Evolutionary conservation across 1,140 invertebrate species (phyloP), one percentile per base, ranked within the genome.

Genomic region (Pantala flavescens): DNA sequence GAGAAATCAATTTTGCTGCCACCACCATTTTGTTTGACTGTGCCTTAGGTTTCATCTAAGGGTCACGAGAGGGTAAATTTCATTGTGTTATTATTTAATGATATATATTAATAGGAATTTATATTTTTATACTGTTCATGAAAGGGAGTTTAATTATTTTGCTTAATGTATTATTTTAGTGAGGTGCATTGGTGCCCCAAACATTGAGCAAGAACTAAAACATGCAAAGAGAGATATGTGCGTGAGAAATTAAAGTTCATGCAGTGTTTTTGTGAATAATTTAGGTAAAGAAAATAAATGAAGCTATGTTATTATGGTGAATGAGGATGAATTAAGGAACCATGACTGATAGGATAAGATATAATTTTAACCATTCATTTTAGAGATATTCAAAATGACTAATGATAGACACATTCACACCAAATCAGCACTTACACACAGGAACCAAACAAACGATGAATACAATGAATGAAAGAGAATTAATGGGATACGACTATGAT

Each of bases 171-270:
- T 21, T 5, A 63, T 63, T 63, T 63, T 19, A 63, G 14, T 63
- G 49, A 63, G 49, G 49, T 63, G 49, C 49, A 63, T 63, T 63
- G 49, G 49, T 63, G 49, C 49, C 49, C 49, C 49, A 19, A 63
- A 63, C 49, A 63, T 19, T 63, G 49, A 63, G 49, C 49, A 63
- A 63, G 16, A 63, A 19, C 49, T 63, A 63, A 21, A 19, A 16
- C 49, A 63, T 63, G 49, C 49, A 63, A 21, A 63, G 49, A 63
- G 49, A 63, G 49, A 63, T 63, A 63, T 63, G 49, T 63, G 49
- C 49, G n/a, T 7, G 49, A 63, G 49, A 63, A 19, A 19, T 63
- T 63, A 63, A 21, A 63, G n/a, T 63, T 19, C 49, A 63, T 63
- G 49, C 49, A 63, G 49, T 63, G 49, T 63, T 1, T 21, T 19